Conservation (phyloP, 2,888 invertebrate genomes). For the Dryobota labecula region DNA sequence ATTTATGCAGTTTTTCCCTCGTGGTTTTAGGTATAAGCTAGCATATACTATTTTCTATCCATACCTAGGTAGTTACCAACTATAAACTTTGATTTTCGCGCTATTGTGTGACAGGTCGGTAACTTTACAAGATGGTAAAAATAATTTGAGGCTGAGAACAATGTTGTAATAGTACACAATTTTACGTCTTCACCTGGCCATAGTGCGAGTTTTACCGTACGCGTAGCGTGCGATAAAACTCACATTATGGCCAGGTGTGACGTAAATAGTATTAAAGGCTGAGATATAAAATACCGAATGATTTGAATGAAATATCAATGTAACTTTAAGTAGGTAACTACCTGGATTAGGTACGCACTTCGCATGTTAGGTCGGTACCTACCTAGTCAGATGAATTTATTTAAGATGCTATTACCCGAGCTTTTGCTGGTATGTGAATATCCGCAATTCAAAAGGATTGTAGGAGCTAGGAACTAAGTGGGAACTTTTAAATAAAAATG, state of each 20-base stretch:
- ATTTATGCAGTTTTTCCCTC: not conserved
- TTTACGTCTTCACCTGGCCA: too few species aligned
- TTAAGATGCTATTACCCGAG: not conserved
- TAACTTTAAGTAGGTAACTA: not conserved
- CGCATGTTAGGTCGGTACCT: not conserved
- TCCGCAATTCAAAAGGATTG: not conserved
- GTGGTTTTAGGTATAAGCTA: not conserved
- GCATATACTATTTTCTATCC: not conserved
- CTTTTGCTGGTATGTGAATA: not conserved
- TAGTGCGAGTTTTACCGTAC: too few species aligned
- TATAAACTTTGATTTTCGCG: not conserved
- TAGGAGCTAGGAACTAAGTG: not conserved
- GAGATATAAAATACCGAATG: not conserved
- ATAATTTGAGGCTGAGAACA: not conserved
- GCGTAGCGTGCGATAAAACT: too few species aligned
- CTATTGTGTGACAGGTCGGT: not conserved
- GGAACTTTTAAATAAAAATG: not conserved
- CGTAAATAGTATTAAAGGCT: not conserved
- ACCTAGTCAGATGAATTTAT: not conserved
- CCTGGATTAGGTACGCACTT: not conserved
- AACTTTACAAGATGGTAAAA: not conserved
- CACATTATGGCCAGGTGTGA: too few species aligned
- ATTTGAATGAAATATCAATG: not conserved
- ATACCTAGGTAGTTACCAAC: not conserved
- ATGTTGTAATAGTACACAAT: too few species aligned